Conservation (phyloP, 2,113 vertebrate species). For the Amia ocellicauda region DNA sequence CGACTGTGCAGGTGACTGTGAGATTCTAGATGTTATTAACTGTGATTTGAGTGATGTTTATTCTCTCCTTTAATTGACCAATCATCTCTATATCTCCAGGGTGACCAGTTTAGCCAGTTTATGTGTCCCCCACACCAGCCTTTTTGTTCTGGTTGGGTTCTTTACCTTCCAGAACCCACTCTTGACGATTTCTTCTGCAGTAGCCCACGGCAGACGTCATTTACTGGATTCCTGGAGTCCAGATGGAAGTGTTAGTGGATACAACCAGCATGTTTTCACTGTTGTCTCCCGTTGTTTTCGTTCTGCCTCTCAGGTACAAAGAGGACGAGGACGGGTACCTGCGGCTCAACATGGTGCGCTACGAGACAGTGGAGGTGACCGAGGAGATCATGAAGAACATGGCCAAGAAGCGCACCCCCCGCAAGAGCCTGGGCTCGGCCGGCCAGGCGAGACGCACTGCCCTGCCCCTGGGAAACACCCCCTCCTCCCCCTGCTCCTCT, state of each 20-base stretch:
- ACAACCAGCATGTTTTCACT: too few relatives aligned
- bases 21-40: neutral
- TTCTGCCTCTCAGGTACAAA: slow-evolving; percentile 51
- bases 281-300: neutral
- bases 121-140: too few relatives aligned
- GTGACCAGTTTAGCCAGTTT: too few relatives aligned
- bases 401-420: slow-evolving; percentile 60
- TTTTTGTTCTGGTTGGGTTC: too few relatives aligned
- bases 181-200: too few relatives aligned
- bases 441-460: slow-evolving; percentile 37
- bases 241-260: too few relatives aligned
- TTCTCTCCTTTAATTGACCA: too few relatives aligned
- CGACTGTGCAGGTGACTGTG: neutral
- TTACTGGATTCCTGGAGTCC: too few relatives aligned
- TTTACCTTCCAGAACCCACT: too few relatives aligned
- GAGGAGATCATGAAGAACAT: slow-evolving; percentile 78
- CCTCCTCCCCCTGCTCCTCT: slow-evolving; percentile 36
- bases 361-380: slow-evolving; percentile 71
- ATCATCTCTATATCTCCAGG: too few relatives aligned
- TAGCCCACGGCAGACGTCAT: too few relatives aligned
- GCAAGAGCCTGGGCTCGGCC: slow-evolving; percentile 44
- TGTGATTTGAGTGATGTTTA: too few relatives aligned
- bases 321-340: slow-evolving; percentile 62
- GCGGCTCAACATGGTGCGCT: slow-evolving; percentile 67
- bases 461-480: slow-evolving; percentile 27